Evolutionary conservation across 2,113 vertebrate genomes (phyloP).

Genomic region (Petromus typicus): DNA sequence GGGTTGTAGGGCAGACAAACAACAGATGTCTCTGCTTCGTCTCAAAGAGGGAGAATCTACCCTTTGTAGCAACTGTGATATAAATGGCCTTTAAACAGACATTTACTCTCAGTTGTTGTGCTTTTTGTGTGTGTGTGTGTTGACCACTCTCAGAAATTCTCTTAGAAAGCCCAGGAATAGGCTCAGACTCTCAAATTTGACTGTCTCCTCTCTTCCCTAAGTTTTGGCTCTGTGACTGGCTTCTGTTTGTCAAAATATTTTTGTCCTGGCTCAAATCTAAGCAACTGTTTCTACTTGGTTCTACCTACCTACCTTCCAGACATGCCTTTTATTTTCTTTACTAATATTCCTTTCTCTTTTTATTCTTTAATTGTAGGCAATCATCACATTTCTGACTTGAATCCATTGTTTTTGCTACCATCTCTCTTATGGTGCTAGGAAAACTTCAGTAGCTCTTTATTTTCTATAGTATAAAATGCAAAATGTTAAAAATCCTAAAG

Average conservation of each 20-base stretch:
- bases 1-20: neutral
- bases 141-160: neutral
- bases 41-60: neutral
- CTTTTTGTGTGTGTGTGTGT: no score
- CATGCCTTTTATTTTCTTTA: neutral
- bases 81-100: neutral
- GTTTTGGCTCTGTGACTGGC: neutral
- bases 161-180: neutral
- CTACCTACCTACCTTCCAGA: neutral
- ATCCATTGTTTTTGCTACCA: neutral
- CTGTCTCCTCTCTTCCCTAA: rapidly evolving
- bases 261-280: neutral
- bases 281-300: neutral
- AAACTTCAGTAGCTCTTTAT: neutral
- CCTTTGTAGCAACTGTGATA: neutral
- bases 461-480: neutral
- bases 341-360: neutral
- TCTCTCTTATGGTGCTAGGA: neutral
- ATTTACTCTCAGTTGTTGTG: neutral
- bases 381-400: neutral
- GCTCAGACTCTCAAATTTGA: neutral
- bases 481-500: neutral
- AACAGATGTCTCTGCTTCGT: neutral
- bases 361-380: neutral
- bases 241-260: neutral